Percentiles rank a stretch among this genome's conserved stretches.
These are phyloP conservation scores for Heliconius ismenius DNA, from an alignment of 2,888 invertebrate genomes.

Conservation along the genomic window DNA sequence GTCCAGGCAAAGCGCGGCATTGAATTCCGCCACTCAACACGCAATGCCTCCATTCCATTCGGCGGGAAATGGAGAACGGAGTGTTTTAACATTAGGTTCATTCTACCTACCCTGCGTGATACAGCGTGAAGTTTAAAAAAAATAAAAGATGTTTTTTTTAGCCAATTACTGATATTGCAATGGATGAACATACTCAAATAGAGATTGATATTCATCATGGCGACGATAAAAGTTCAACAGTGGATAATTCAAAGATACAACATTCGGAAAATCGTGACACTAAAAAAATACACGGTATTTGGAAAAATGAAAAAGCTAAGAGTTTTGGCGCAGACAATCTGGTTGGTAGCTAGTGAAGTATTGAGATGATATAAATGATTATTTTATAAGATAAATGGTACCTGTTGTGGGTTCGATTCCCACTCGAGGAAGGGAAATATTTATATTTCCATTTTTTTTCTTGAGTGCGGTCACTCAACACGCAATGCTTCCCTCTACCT, in stretches of 20 bases:
- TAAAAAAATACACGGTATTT: constrained; percentile 38
- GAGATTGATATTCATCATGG: constrained; percentile 43
- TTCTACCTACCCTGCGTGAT: too few relatives aligned
- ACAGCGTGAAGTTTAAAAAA: background rate
- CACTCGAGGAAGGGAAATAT: too few relatives aligned
- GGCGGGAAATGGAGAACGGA: too few relatives aligned
- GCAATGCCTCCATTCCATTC: too few relatives aligned
- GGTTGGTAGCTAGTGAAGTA: constrained; percentile 3
- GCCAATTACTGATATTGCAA: constrained; percentile 34
- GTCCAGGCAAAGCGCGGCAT: too few relatives aligned
- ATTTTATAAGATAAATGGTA: too few relatives aligned
- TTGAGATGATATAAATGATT: background rate
- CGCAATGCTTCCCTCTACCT: too few relatives aligned
- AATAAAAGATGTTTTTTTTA: constrained; percentile 26
- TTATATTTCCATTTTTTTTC: too few relatives aligned
- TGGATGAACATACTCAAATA: constrained; percentile 29
- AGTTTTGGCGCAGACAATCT: constrained; percentile 28
- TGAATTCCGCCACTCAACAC: too few relatives aligned
- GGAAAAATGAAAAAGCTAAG: constrained; percentile 40
- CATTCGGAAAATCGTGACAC: constrained; percentile 26
- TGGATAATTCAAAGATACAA: constrained; percentile 32
- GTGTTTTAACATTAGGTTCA: too few relatives aligned
- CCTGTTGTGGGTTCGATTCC: too few relatives aligned
- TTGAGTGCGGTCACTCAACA: too few relatives aligned
- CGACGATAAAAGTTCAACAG: constrained; percentile 34